Evolutionary conservation across 1,140 invertebrate species (phyloP), one percentile per base, ranked within the genome.

Genomic region (Mactra quadrangularis): DNA sequence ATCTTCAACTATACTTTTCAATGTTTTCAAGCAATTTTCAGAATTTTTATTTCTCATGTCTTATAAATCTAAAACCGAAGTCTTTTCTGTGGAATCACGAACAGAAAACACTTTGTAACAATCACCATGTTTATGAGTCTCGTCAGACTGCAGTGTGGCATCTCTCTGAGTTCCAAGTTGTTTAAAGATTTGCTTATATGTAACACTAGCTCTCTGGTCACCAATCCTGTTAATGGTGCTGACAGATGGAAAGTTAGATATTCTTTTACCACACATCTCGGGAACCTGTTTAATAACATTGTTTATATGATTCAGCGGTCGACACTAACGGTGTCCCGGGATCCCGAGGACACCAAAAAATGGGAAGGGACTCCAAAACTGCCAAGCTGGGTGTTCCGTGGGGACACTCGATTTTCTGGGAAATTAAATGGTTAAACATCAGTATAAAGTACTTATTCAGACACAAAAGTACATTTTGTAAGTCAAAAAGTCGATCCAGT

Each of bases 71-170:
- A 83, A 33, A 4, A 83, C 77, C 78, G 82, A 31, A 75, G 59
- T 53, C 60, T 59, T 74, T 9, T 74, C 1, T 15, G 72, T 47
- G 25, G 22, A 11, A 52, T 85, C 83, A 17, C 64, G 62, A 4
- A 71, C 70, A 19, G 59, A n/a, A 52, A 22, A 85, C 0, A 76
- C 77, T 41, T 71, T 35, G 55, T 75, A 85, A 6, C 15, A 31
- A 9, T 85, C 77, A 7, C 68, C 83, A 38, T 76, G 41, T 47
- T 85, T 85, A 1, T 47, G 33, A 29, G 83, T 85, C 53, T 85
- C 68, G 45, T 82, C 70, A 9, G 55, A 66, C 33, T 82, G 62
- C 17, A 75, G 55, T 29, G 77, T 82, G 31, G 70, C 74, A 31
- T 85, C 13, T n/a, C 35, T 38, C 53, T 81, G 17, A 13, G 25